These are phyloP conservation scores for Glaucopsyche alexis DNA, from an alignment of 2,888 invertebrate species.

Conservation along the genomic window DNA sequence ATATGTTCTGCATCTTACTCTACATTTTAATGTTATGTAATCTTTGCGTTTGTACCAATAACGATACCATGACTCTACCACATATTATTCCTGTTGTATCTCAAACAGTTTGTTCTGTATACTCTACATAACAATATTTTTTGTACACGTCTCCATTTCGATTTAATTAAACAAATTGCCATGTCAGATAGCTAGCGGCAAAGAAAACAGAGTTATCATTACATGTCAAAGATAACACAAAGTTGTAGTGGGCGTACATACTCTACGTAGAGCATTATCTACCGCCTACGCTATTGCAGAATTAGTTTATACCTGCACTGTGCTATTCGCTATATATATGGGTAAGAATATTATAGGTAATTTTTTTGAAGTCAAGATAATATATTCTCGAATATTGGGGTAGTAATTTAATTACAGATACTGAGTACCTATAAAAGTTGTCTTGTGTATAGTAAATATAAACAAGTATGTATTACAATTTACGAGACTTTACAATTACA, in stretches of 20 bases:
- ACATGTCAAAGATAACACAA: slow-evolving; percentile 50
- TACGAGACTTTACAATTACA: no score
- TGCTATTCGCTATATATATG: slow-evolving; percentile 10
- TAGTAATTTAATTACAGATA: no score
- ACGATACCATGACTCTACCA: no score
- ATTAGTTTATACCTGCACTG: slow-evolving; percentile 53
- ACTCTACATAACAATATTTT: neutral
- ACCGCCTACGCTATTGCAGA: slow-evolving; percentile 46
- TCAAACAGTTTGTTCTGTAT: no score
- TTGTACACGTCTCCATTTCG: neutral
- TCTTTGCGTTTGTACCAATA: no score
- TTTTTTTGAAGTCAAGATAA: neutral
- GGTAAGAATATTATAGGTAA: neutral
- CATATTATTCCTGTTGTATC: no score
- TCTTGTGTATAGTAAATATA: no score
- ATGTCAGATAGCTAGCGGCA: slow-evolving; percentile 58
- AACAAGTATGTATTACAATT: no score
- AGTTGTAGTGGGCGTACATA: slow-evolving; percentile 42
- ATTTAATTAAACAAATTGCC: slow-evolving; percentile 58
- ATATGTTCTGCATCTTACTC: no score
- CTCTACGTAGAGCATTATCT: slow-evolving; percentile 48
- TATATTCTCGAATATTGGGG: no score
- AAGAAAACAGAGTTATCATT: slow-evolving; percentile 66
- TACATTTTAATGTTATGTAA: no score
- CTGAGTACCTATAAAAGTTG: no score